Evolutionary conservation across 2,888 invertebrate genomes (phyloP).

Genomic region (Ischnus inquisitorius): DNA sequence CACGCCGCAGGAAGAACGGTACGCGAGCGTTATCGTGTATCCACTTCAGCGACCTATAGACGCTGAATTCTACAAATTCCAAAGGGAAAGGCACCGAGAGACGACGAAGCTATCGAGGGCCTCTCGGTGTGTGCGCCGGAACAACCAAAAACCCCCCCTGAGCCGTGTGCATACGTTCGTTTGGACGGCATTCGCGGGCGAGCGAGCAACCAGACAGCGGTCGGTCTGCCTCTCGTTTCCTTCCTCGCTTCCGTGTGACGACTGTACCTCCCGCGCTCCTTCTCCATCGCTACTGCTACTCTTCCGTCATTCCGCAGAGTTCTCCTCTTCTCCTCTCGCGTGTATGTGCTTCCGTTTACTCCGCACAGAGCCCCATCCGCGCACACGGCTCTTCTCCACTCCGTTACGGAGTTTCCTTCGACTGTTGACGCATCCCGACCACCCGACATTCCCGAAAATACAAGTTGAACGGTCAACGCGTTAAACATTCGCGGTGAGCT

Average conservation of each 20-base stretch:
- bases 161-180: constrained; percentile 40
- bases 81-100: constrained; percentile 39
- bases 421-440: constrained; percentile 41
- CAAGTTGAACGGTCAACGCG: constrained; percentile 4
- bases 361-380: not conserved
- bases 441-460: constrained; percentile 34
- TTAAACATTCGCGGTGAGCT: not conserved
- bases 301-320: constrained; percentile 17
- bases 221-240: constrained; percentile 25
- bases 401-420: constrained; percentile 12
- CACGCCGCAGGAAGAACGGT: constrained; percentile 24
- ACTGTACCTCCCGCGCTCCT: constrained; percentile 34
- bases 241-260: constrained; percentile 51
- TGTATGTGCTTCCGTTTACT: constrained; percentile 37
- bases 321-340: constrained; percentile 11
- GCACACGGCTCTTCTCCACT: not conserved
- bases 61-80: constrained; percentile 61
- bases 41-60: constrained; percentile 51
- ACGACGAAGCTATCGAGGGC: constrained; percentile 63
- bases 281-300: not conserved
- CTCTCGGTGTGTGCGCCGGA: constrained; percentile 62
- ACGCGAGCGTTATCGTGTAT: constrained; percentile 59
- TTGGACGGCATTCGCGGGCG: constrained; percentile 45
- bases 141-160: constrained; percentile 27
- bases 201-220: constrained; percentile 40